Evolutionary conservation across 1,140 invertebrate genomes (phyloP).

Genomic region (Rhagoletis zephyria): DNA sequence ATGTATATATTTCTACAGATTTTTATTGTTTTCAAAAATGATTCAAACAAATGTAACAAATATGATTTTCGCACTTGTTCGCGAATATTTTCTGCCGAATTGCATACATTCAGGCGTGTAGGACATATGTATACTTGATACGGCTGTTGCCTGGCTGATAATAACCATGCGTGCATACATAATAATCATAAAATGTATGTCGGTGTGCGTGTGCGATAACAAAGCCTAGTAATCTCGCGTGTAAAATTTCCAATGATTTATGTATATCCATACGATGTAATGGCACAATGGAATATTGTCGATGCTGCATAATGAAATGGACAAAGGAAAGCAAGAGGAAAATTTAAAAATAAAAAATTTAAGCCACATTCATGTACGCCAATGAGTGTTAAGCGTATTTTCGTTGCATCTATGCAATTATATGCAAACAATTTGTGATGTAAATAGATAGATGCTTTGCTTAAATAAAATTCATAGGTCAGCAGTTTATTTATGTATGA

Average conservation of each 20-base stretch:
- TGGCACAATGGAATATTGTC: conserved; percentile 6
- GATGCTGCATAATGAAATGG: neutral
- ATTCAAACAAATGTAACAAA: neutral
- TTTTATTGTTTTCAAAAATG: conserved; percentile 17
- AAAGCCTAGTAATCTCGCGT: neutral
- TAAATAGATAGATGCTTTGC: too few relatives aligned
- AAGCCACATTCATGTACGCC: neutral
- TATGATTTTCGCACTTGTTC: neutral
- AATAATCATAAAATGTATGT: neutral
- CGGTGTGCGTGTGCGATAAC: neutral
- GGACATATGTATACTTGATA: too few relatives aligned
- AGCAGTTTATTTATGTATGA: too few relatives aligned
- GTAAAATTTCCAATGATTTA: neutral
- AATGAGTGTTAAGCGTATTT: too few relatives aligned
- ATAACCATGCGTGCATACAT: neutral
- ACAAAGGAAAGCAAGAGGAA: neutral
- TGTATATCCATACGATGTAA: neutral
- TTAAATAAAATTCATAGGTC: too few relatives aligned
- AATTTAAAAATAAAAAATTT: neutral
- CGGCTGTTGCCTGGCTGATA: neutral
- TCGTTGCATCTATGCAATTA: too few relatives aligned
- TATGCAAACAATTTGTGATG: too few relatives aligned
- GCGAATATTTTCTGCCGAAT: neutral
- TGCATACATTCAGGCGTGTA: neutral
- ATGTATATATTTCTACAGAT: neutral